A percentile compares a stretch with the other conserved stretches of the same genome.
phyloP scores from a whole-genome alignment of 2,113 vertebrate genomes.

The Calyptommatus sinebrachiatus region DNA sequence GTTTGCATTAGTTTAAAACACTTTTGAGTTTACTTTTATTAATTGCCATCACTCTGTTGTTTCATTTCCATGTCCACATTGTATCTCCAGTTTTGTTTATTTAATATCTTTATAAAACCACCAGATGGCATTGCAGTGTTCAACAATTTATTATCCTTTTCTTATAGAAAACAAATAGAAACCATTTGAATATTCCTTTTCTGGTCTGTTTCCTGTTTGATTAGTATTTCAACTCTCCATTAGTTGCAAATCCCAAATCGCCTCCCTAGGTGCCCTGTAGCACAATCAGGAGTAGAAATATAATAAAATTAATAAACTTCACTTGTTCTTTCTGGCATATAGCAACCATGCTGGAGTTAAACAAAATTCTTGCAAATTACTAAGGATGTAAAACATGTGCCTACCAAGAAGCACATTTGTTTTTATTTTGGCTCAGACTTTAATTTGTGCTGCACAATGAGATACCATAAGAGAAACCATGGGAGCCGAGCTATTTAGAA shows the following conservation, averaged over 20 bases:
- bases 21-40: neutral
- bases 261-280: conserved; percentile 30
- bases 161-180: conserved; percentile 33
- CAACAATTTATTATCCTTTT: conserved; percentile 45
- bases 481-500: conserved; percentile 39
- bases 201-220: conserved; percentile 45
- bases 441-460: conserved; percentile 19
- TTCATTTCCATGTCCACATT: neutral
- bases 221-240: conserved; percentile 43
- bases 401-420: conserved; percentile 15
- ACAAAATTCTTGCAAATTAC: conserved; percentile 11
- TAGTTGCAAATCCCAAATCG: conserved; percentile 39
- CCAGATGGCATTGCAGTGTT: conserved; percentile 69
- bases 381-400: conserved; percentile 2
- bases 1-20: neutral
- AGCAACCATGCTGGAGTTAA: conserved; percentile 16
- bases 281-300: conserved; percentile 26
- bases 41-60: fast-evolving
- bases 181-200: conserved; percentile 37
- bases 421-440: conserved; percentile 21
- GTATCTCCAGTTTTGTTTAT: conserved; percentile 34
- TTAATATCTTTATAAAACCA: conserved; percentile 56
- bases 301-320: conserved; percentile 28
- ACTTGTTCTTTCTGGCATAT: conserved; percentile 13
- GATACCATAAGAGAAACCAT: conserved; percentile 36